Base-by-base conservation (phyloP, 2,797 vertebrate genomes). In the Crypturellus tataupa region DNA sequence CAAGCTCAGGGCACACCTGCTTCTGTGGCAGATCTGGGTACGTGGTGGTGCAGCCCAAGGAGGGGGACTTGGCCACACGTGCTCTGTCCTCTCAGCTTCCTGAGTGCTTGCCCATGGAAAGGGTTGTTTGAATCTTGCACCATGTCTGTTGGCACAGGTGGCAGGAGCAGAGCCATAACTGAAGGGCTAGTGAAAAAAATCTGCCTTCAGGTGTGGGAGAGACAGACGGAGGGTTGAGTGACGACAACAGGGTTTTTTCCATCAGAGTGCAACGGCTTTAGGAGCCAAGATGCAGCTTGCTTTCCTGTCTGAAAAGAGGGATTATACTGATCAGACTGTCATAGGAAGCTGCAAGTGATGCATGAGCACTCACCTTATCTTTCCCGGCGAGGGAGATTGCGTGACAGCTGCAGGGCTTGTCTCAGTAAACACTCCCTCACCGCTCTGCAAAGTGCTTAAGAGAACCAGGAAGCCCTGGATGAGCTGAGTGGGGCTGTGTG, bases 321-420 rank as follows among this genome's bases (percentile, higher is more conserved):
- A 95, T 96, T 94, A 93, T 63, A 78, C 40, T 51, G 71, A 90
- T 93, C 83, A 75, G 77, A 84, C 79, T 93, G 89, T 89, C 63
- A 78, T 49, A 92, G 85, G 73, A 94, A 90, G 68, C 73, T 93
- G 73, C 80, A 96, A 67, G 92, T 94, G 91, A 95, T 92, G 91
- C 87, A 89, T 93, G 91, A 94, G 85, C 89, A 88, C 44, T 84
- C 80, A 72, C 67, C 90, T 90, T 80, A 89, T 96, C 95, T 84
- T 88, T 80, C 77, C 71, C 35, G 49, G 68, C 0, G 11, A 81
- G 33, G 33, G 59, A 89, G 67, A 89, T 80, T 80, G 51, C 0
- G 0, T 92, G 91, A 86, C 89, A 88, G 87, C 91, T 80, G 60
- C 9, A 2, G 70, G 67, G 71, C 82, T 93, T 84, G 63, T 93